Conservation (phyloP, 2,888 invertebrate genomes). For the Diloba caeruleocephala region DNA sequence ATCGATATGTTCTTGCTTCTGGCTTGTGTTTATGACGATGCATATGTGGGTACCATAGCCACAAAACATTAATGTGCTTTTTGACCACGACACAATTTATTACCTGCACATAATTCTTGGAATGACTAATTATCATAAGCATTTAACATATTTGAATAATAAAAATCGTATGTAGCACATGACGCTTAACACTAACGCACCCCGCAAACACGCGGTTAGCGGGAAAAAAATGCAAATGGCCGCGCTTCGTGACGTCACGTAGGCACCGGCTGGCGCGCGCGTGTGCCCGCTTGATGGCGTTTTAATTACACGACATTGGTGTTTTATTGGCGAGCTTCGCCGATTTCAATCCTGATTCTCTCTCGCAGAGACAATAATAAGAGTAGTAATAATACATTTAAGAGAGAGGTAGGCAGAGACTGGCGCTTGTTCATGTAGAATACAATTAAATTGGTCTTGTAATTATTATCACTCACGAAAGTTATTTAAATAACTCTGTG, state of each 20-base stretch:
- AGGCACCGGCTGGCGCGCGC: constrained; percentile 55
- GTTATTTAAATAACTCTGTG: no score
- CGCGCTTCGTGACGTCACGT: constrained; percentile 74
- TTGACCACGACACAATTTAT: not conserved
- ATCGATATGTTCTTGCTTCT: no score
- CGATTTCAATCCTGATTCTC: constrained; percentile 51
- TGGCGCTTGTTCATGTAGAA: no score
- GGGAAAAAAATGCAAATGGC: constrained; percentile 81
- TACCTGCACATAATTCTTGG: not conserved
- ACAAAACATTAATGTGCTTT: no score
- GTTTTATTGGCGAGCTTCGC: constrained; percentile 64
- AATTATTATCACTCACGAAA: no score
- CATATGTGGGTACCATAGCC: no score
- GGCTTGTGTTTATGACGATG: no score
- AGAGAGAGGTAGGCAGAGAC: no score
- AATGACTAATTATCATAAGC: constrained; percentile 2
- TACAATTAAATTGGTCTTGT: no score
- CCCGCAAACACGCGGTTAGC: constrained; percentile 66
- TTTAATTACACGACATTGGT: constrained; percentile 71
- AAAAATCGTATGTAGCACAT: constrained; percentile 19
- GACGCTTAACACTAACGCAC: constrained; percentile 42
- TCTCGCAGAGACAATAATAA: constrained; percentile 11
- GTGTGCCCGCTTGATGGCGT: constrained; percentile 67
- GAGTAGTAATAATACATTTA: no score
- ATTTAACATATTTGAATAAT: constrained; percentile 29